Base-by-base conservation (phyloP, 2,888 invertebrate genomes). In the Thera obeliscata region DNA sequence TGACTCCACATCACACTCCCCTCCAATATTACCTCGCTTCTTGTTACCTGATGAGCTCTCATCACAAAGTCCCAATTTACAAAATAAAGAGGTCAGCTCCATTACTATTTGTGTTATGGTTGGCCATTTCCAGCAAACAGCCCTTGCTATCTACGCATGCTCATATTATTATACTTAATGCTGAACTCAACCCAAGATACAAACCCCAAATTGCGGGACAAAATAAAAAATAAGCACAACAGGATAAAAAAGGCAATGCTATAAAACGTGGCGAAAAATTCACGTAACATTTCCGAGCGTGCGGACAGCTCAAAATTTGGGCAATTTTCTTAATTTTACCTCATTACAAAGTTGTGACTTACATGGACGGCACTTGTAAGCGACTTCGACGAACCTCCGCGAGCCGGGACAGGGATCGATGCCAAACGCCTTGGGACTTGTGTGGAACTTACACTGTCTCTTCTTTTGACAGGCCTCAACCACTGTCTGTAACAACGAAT, bases 321-420 rank as follows among this genome's bases (percentile, higher is more conserved):
- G 41, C 54, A 60, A 70, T 64, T 64, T 68, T 59, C 67, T 60
- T 67, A 66, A 72, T 69, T 66, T 67, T 67, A 66, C 64, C 67
- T 69, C 61, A 70, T 67, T 68, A 70, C 50, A 71, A 67, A 67
- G 71, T 71, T 69, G 60, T 69, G 74, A 96, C 97, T 97, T 94
- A 99, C 99, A 97, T 84, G 99, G 99, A 90, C 98, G 96, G 94
- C 99, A 99, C 93, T 98, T 98, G 94, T 98, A 99, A 79, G 98
- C 98, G 74, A 99, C 98, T 94, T 98, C 98, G 76, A 98, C 97
- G 94, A 98, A 98, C 91, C 99, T 98, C 74, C 97, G 95, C 69
- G 97, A 96, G 35, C 97, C 96, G 9, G 98, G 98, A 86, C 99
- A 99, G 0, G 98, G 98, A 93, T 99, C 98, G 56, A 96, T 96